Base-by-base conservation (phyloP, 2,888 invertebrate species). In the Dolichomitus sp. region DNA sequence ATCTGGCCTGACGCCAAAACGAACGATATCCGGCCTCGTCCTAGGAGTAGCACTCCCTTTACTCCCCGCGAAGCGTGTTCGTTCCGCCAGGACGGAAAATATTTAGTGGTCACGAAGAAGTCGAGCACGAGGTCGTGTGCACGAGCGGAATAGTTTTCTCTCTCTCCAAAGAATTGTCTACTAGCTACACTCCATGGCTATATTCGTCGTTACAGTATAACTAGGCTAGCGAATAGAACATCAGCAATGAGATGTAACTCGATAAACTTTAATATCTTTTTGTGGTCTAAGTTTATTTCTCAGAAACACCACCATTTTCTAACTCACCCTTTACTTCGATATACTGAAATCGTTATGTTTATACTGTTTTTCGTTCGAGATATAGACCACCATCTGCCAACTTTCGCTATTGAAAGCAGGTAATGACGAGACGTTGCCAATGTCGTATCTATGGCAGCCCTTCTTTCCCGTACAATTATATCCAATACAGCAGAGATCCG, bases 1-100 rank as follows among this genome's bases (percentile, higher is more conserved):
- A 87, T 88, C 87, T 91, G 92, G 91, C 89, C n/a, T 19, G 14
- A 54, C 14, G 89, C 91, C 92, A 91, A 88, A 86, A 86, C 87
- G 88, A 85, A 86, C 88, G 86, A 87, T 90, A 89, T 89, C 88
- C 88, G 85, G 86, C 81, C 84, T 75, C 85, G 83, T 65, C 72
- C 37, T 42, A 50, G 65, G 73, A 37, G 27, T 33, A 59, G 30
- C 66, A 45, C 40, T 19, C 66, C 61, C 68, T 48, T 61, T 17
- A 65, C 59, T 14, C 59, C 66, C 37, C 61, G 52, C 9, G 14
- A 4, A n/a, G 12, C 37, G 17, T 17, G 65, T 45, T 40, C 69
- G 70, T 70, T 73, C 52, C 61, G 37, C 52, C 17, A 27, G 77
- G 72, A 76, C 74, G 74, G 76, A 83, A 87, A 85, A 87, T 86